Conservation (phyloP, 1,140 invertebrate species). For the Cyclargus thomasi region DNA sequence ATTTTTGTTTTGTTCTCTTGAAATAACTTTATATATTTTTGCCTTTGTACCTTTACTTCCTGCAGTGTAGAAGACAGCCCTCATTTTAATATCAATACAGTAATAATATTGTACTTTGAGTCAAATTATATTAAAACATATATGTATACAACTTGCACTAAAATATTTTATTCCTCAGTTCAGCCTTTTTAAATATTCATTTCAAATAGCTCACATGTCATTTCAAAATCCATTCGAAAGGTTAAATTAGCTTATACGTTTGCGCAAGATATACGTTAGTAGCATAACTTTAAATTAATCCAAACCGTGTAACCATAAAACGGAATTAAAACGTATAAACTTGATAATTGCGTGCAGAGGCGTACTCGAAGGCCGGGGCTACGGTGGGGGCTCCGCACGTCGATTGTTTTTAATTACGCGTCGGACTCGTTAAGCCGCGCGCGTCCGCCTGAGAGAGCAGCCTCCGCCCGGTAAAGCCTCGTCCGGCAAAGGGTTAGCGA, state of each 20-base stretch:
- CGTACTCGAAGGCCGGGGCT: background rate
- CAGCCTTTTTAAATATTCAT: too few relatives aligned
- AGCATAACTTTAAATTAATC: background rate
- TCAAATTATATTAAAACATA: too few relatives aligned
- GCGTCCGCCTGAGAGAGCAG: constrained; percentile 44
- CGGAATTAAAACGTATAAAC: constrained; percentile 3
- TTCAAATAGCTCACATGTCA: too few relatives aligned
- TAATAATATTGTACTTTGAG: too few relatives aligned
- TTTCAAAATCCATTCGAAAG: background rate
- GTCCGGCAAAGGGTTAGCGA: constrained; percentile 48
- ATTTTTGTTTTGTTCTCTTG: too few relatives aligned
- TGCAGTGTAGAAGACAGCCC: too few relatives aligned
- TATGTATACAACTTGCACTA: too few relatives aligned
- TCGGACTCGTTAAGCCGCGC: constrained; percentile 36
- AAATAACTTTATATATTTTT: too few relatives aligned
- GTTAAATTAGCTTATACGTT: background rate
- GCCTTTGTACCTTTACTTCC: too few relatives aligned
- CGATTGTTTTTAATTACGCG: constrained; percentile 30
- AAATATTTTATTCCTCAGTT: too few relatives aligned
- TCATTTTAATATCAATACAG: too few relatives aligned
- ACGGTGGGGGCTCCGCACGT: constrained; percentile 8
- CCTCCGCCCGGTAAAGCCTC: constrained; percentile 25
- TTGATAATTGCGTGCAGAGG: background rate
- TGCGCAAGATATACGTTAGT: background rate
- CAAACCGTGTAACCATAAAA: background rate